A percentile compares a stretch with the other conserved stretches of the same genome.
Conservation (phyloP, 53 echinoderm and acorn worm genomes). For the Astropecten irregularis region DNA sequence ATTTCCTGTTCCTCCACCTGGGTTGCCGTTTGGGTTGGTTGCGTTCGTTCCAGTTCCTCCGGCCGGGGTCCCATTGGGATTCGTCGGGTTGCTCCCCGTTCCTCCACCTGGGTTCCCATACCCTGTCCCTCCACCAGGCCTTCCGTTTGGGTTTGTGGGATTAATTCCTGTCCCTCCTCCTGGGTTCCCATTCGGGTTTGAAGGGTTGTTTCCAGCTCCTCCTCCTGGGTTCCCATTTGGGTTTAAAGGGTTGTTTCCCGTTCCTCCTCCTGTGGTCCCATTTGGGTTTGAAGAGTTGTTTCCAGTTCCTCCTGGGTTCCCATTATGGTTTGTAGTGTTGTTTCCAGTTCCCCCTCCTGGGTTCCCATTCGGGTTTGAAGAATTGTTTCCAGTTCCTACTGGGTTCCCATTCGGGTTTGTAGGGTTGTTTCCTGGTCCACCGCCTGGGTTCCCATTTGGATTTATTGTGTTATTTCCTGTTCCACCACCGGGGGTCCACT, state of each 20-base stretch:
- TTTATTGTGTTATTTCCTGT: background rate
- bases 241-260: background rate
- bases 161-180: background rate
- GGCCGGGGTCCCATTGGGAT: background rate
- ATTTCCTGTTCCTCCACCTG: background rate
- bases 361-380: background rate
- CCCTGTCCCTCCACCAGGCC: constrained; percentile 2
- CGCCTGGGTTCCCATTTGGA: constrained; percentile 14
- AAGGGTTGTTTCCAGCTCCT: background rate
- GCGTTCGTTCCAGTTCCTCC: background rate
- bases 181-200: background rate
- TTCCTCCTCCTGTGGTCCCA: constrained; percentile 11
- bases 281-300: background rate
- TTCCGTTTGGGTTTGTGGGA: background rate
- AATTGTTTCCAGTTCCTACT: background rate
- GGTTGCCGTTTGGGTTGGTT: background rate
- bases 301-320: constrained; percentile 3
- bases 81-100: background rate
- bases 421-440: background rate
- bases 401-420: constrained; percentile 12
- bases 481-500: background rate
- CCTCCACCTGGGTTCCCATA: constrained; percentile 1
- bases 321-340: background rate
- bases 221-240: constrained; percentile 4
- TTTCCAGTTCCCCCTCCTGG: background rate